phyloP scores from a whole-genome alignment of 2,797 vertebrate genomes.

The Etheostoma nigrum region DNA sequence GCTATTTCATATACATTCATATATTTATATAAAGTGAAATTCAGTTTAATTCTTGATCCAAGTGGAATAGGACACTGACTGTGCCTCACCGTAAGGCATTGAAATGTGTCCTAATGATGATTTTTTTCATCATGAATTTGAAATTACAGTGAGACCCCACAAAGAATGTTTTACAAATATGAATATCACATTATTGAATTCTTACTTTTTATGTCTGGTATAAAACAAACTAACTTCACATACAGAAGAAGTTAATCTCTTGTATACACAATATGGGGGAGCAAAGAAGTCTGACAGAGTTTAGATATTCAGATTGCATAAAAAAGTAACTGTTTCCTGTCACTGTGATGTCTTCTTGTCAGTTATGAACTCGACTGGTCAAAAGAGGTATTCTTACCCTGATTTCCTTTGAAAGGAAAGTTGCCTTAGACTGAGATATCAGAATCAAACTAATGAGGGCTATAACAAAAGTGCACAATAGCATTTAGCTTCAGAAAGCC shows the following conservation, averaged over 20 bases:
- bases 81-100: not conserved
- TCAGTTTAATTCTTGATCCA: constrained; percentile 16
- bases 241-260: constrained; percentile 36
- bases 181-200: constrained; percentile 4
- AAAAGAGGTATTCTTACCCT: constrained; percentile 58
- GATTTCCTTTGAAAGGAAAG: constrained; percentile 71
- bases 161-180: constrained; percentile 27
- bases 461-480: constrained; percentile 73
- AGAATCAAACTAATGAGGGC: constrained; percentile 84
- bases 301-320: constrained; percentile 43
- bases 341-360: constrained; percentile 70
- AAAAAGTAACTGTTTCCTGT: constrained; percentile 48
- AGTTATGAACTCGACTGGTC: constrained; percentile 56
- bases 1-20: not conserved
- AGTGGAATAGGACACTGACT: not conserved
- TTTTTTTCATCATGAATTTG: constrained; percentile 4
- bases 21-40: not conserved
- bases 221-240: constrained; percentile 11
- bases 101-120: not conserved
- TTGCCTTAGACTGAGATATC: constrained; percentile 84
- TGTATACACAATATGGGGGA: constrained; percentile 27
- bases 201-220: constrained; percentile 7
- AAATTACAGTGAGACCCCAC: not conserved
- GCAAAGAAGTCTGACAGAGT: constrained; percentile 48
- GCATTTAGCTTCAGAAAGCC: constrained; percentile 66